These are phyloP conservation scores for Pipistrellus pygmaeus DNA, from an alignment of 2,797 vertebrate species.

Conservation along the genomic window DNA sequence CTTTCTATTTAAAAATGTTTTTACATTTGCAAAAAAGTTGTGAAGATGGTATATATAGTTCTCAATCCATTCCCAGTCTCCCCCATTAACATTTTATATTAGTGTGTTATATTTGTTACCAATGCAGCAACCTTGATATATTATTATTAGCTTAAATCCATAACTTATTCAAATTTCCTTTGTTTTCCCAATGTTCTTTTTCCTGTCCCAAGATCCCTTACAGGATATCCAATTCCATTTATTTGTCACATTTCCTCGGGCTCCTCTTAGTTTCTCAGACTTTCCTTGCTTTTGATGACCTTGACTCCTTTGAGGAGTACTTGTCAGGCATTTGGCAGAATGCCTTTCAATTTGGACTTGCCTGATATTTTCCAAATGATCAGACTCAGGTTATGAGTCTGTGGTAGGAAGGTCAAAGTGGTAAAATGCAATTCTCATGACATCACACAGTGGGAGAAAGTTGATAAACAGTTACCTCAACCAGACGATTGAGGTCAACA, in stretches of 20 bases:
- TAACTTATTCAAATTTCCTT: neutral
- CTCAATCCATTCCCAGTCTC: neutral
- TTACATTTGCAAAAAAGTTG: neutral
- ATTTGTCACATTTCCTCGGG: neutral
- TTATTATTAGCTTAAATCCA: constrained; percentile 8
- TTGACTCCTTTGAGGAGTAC: neutral
- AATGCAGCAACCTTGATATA: neutral
- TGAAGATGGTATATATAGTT: neutral
- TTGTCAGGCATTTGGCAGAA: neutral
- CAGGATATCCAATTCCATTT: neutral
- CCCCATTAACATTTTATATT: neutral
- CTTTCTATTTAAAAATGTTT: neutral
- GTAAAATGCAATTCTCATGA: neutral
- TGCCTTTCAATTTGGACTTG: neutral
- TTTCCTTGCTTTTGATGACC: neutral
- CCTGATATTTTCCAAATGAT: neutral
- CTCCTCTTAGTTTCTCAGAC: neutral
- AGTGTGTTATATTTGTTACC: neutral
- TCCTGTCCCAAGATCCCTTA: neutral
- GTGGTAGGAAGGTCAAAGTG: neutral
- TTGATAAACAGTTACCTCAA: neutral
- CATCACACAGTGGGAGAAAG: neutral
- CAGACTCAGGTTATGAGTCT: neutral
- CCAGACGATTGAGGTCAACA: neutral
- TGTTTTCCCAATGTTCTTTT: neutral